These are phyloP conservation scores for Anthophora plumipes DNA, from an alignment of 2,888 invertebrate genomes.

Conservation along the genomic window DNA sequence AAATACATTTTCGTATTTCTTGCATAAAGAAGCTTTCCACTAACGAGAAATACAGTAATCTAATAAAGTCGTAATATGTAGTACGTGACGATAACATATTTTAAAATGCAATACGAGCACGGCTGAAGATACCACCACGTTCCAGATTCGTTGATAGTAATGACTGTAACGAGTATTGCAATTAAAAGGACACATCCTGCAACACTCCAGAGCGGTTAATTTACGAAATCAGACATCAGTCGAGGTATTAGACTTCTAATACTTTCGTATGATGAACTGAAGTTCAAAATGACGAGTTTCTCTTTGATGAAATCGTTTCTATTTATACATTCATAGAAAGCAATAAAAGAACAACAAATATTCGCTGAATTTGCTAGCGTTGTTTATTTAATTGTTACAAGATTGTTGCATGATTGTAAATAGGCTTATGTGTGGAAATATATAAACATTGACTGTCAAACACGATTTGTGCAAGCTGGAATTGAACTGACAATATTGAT, in stretches of 20 bases:
- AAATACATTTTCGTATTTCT: not conserved
- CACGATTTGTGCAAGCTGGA: not conserved
- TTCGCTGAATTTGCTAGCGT: not conserved
- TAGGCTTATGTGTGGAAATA: not conserved
- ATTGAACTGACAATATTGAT: not conserved
- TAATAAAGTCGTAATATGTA: conserved; percentile 1
- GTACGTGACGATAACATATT: not conserved
- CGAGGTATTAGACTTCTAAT: not conserved
- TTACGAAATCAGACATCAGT: not conserved
- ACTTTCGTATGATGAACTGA: not conserved
- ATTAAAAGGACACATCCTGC: not conserved
- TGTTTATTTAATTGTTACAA: not conserved
- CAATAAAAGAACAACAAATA: not conserved
- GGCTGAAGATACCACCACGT: not conserved
- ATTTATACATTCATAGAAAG: too few relatives aligned
- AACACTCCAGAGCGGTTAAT: not conserved
- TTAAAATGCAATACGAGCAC: not conserved
- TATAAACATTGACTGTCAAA: not conserved
- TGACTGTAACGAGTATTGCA: not conserved
- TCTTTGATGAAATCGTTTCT: too few relatives aligned
- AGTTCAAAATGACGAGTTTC: too few relatives aligned
- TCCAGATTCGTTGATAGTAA: not conserved
- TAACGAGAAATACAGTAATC: not conserved
- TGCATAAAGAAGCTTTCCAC: not conserved
- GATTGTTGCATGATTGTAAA: not conserved